These are phyloP conservation scores for Lochmaea capreae DNA, from an alignment of 2,888 invertebrate genomes.

Conservation along the genomic window DNA sequence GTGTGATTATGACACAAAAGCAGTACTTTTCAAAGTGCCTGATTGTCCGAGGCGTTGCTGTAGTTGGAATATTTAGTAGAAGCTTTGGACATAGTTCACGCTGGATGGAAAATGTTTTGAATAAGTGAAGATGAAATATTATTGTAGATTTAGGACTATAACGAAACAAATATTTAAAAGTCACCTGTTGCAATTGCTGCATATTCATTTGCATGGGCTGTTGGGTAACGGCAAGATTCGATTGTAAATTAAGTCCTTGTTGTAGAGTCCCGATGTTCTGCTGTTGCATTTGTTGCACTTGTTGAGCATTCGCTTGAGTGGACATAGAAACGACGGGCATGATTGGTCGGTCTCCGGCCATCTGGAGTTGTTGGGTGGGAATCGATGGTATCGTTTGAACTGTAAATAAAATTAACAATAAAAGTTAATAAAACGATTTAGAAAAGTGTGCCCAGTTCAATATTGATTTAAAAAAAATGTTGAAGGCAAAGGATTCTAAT, in stretches of 20 bases:
- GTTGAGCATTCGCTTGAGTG: constrained; percentile 65
- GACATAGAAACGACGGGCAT: constrained; percentile 77
- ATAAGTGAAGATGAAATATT: no score
- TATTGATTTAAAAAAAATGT: no score
- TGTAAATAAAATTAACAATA: constrained; percentile 47
- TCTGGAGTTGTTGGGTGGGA: constrained; percentile 65
- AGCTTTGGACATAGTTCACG: no score
- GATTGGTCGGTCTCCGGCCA: constrained; percentile 69
- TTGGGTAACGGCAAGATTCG: constrained; percentile 64
- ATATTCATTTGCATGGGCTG: constrained; percentile 66
- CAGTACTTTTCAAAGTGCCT: no score
- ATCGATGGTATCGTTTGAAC: constrained; percentile 71
- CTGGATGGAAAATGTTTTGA: no score
- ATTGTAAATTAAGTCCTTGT: constrained; percentile 70
- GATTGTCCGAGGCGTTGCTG: no score
- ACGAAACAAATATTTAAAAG: constrained; percentile 41
- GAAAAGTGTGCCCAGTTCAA: no score
- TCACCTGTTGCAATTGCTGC: constrained; percentile 73
- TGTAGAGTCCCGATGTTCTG: constrained; percentile 67
- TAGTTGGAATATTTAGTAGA: no score
- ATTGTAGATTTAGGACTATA: neutral
- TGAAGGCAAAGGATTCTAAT: no score
- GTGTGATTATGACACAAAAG: no score
- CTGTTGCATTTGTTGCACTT: constrained; percentile 70
- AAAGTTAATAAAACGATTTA: no score